phyloP scores from a whole-genome alignment of 1,140 invertebrate genomes.

The Brachionus rubens region DNA sequence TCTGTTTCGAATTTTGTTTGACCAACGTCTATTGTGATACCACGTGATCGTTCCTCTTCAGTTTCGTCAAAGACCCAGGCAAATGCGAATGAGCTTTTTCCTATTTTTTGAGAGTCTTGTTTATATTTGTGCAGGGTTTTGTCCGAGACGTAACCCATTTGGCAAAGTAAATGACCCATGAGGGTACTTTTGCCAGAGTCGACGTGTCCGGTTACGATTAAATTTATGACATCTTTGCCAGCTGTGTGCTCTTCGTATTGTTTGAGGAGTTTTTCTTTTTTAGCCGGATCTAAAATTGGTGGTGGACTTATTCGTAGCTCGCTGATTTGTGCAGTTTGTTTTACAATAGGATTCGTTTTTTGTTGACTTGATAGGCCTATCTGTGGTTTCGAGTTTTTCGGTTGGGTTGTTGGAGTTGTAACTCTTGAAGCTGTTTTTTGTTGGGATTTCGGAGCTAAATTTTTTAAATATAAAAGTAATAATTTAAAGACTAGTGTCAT shows the following conservation, averaged over 20 bases:
- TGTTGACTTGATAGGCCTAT: neutral
- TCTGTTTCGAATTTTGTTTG: slow-evolving; percentile 87
- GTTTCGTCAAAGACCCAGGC: slow-evolving; percentile 99
- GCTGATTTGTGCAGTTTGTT: neutral
- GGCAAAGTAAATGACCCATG: slow-evolving; percentile 86
- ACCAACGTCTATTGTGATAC: slow-evolving; percentile 96
- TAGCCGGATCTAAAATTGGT: neutral
- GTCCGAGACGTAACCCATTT: slow-evolving; percentile 81
- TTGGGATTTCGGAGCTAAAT: slow-evolving; percentile 9
- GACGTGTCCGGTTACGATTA: slow-evolving; percentile 74
- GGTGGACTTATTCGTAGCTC: neutral
- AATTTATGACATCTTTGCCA: slow-evolving; percentile 80
- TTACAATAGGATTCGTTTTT: neutral
- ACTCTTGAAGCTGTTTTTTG: neutral
- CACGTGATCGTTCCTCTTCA: slow-evolving; percentile 84
- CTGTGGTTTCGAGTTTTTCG: neutral
- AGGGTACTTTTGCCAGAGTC: slow-evolving; percentile 81
- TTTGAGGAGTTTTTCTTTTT: slow-evolving; percentile 28
- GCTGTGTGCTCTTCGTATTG: slow-evolving; percentile 52
- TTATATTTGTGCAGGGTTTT: slow-evolving; percentile 94
- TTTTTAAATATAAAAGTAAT: too few species aligned
- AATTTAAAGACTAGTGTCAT: too few species aligned
- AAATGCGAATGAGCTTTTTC: slow-evolving; percentile 96
- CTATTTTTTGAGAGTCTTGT: slow-evolving; percentile 92
- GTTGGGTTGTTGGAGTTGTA: neutral